Evolutionary conservation across 2,113 vertebrate species (phyloP).

Genomic region (Zeus faber): DNA sequence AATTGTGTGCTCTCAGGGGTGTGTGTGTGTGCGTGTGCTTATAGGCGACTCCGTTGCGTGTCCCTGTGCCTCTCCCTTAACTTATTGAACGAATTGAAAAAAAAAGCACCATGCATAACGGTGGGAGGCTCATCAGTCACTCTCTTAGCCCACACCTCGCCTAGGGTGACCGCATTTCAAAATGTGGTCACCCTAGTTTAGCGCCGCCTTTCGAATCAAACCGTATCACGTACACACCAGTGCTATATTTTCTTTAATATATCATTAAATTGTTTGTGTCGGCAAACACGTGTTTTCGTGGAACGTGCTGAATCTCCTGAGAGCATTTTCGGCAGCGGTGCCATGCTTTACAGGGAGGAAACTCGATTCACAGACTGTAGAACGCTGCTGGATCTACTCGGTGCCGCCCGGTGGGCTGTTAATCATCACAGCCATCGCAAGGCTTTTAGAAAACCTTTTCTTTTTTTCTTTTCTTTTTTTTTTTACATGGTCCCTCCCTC

Average conservation of each 20-base stretch:
- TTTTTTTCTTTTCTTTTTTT: slow-evolving; percentile 5
- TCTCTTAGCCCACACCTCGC: too few relatives aligned
- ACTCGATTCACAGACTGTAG: slow-evolving; percentile 35
- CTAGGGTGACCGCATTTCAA: too few relatives aligned
- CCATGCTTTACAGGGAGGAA: slow-evolving; percentile 43
- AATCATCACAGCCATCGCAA: slow-evolving; percentile 42
- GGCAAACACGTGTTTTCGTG: slow-evolving; percentile 15
- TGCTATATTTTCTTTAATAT: neutral
- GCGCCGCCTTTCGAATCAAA: too few relatives aligned
- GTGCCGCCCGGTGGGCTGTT: slow-evolving; percentile 24
- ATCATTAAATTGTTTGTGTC: slow-evolving; percentile 17
- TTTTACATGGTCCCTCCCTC: slow-evolving; percentile 33
- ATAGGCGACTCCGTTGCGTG: too few relatives aligned
- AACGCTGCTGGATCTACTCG: slow-evolving; percentile 32
- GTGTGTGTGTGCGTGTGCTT: too few relatives aligned
- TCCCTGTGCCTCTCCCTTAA: too few relatives aligned
- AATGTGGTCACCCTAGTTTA: too few relatives aligned
- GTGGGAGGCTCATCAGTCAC: too few relatives aligned
- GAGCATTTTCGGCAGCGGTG: slow-evolving; percentile 22
- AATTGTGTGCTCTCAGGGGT: too few relatives aligned
- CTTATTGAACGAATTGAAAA: too few relatives aligned
- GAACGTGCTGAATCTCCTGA: neutral
- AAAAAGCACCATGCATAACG: too few relatives aligned
- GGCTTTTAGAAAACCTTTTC: slow-evolving; percentile 26
- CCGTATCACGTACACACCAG: neutral